Base-by-base conservation (phyloP, 1,140 invertebrate species). In the Drosophila oshimai region DNA sequence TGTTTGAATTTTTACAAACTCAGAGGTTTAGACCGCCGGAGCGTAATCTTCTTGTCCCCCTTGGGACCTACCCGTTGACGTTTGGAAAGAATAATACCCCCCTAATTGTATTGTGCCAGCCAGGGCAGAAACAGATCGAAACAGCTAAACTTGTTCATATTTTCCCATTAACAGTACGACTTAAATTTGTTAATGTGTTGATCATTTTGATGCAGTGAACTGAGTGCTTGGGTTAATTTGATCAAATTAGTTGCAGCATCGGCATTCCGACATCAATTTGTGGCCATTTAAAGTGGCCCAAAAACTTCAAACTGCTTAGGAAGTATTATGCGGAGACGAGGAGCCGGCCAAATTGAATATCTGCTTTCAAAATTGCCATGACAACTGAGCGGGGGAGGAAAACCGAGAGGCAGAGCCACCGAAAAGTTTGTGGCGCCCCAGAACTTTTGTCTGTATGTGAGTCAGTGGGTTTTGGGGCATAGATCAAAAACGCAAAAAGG, bases 401-500 rank as follows among this genome's bases (percentile, higher is more conserved):
- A 10, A 18, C 18, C 12, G 17, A 29, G 39, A 4, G 7, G 42
- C 34, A 28, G 62, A 28, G 20, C 62, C 28, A 41, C 47, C 62
- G 34, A 42, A 57, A 64, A 62, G 54, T 79, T 74, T 72, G 58
- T 51, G 78, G 78, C 78, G 73, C 69, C 61, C 51, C 29, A 15
- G 58, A 75, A 83, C 62, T 84, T 83, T 71, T 67, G 44, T 36
- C 29, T 26, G 33, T 61, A 58, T 61, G 55, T 61, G 55, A 47
- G 67, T 28, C 37, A 62, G 57, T 54, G 55, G 28, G 39, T 49
- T 26, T 50, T 65, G 74, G 67, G 74, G 74, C 80, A 75, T 65
- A 79, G 80, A 79, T 86, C 75, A 79, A 55, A 86, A 86, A 84
- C 75, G 60, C 55, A 79, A 79, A 78, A 74, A 57, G 65, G 61